phyloP scores from a whole-genome alignment of 2,888 invertebrate species.

The Cepaea hortensis region DNA sequence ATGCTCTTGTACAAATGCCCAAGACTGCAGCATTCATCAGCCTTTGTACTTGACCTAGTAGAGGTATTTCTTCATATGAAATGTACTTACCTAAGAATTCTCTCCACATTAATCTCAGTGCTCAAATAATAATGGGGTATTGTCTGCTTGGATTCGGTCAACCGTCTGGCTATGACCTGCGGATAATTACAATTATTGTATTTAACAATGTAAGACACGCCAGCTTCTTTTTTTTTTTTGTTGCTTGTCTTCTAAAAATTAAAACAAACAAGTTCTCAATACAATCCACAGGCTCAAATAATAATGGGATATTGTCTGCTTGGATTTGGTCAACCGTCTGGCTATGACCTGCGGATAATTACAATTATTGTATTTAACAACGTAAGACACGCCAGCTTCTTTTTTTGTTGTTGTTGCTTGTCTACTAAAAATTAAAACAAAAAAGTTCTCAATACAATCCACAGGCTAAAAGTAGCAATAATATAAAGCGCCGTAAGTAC shows the following conservation, averaged over 20 bases:
- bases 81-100: slow-evolving; percentile 79
- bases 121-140: slow-evolving; percentile 98
- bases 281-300: slow-evolving; percentile 78
- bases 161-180: slow-evolving; percentile 89
- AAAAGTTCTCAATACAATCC: not conserved
- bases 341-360: slow-evolving; percentile 83
- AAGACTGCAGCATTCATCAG: too few species aligned
- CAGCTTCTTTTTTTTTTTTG: too few species aligned
- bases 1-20: too few species aligned
- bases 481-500: too few species aligned
- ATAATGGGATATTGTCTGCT: slow-evolving; percentile 96
- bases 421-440: not conserved
- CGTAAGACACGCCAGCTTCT: too few species aligned
- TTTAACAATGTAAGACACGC: too few species aligned
- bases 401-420: too few species aligned
- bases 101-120: slow-evolving; percentile 89
- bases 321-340: slow-evolving; percentile 90
- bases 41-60: too few species aligned
- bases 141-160: slow-evolving; percentile 90
- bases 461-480: slow-evolving; percentile 46
- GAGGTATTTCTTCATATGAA: not conserved
- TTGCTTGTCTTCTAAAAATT: not conserved
- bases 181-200: slow-evolving; percentile 12
- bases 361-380: too few species aligned
- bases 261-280: not conserved